Evolutionary conservation across 2,888 invertebrate genomes (phyloP).

Genomic region (Drosophila falleni): DNA sequence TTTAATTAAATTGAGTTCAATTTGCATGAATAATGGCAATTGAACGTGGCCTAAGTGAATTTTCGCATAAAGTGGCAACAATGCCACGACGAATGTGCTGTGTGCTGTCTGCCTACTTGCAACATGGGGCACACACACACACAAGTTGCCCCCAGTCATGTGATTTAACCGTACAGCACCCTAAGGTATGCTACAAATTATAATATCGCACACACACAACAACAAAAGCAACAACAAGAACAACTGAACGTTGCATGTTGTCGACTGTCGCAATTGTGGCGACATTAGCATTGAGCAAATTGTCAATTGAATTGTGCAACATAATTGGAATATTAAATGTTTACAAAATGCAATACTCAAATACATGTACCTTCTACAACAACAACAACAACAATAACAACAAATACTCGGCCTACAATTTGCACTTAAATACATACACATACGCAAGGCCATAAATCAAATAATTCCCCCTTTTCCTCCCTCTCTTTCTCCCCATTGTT

Average conservation of each 20-base stretch:
- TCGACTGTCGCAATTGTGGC: conserved; percentile 46
- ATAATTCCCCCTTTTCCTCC: conserved; percentile 21
- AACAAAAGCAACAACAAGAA: conserved; percentile 5
- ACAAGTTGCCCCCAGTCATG: conserved; percentile 29
- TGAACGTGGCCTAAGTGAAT: conserved; percentile 49
- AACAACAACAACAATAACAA: conserved; percentile 16
- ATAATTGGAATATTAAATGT: conserved; percentile 81
- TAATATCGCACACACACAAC: conserved; percentile 40
- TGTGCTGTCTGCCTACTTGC: neutral
- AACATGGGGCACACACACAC: neutral
- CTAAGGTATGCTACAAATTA: conserved; percentile 65
- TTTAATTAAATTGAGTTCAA: conserved; percentile 56
- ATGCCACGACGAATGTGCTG: conserved; percentile 2
- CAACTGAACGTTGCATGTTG: conserved; percentile 19
- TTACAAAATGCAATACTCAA: conserved; percentile 77
- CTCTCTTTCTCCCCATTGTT: conserved; percentile 16
- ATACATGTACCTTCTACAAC: conserved; percentile 42
- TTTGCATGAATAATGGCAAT: conserved; percentile 58
- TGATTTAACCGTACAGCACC: conserved; percentile 56
- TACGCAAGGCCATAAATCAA: conserved; percentile 67
- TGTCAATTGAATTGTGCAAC: conserved; percentile 75
- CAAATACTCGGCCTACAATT: conserved; percentile 56
- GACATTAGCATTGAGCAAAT: conserved; percentile 63
- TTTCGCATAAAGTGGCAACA: conserved; percentile 35
- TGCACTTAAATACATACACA: conserved; percentile 60